These are phyloP conservation scores for Gallinago solitaria DNA, from an alignment of 2,797 vertebrate genomes.

Conservation along the genomic window DNA sequence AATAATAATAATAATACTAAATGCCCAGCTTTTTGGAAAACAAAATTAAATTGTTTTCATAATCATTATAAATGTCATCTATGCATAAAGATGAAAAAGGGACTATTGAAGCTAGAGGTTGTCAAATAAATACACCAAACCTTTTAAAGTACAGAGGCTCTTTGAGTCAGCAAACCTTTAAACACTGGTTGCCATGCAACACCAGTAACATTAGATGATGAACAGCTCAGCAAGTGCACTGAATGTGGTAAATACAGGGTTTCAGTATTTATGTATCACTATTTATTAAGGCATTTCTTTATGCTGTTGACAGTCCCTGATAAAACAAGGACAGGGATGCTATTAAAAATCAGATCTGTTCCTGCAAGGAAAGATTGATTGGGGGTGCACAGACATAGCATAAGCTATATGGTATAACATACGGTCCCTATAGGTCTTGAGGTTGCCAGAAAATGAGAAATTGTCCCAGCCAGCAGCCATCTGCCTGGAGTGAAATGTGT, in stretches of 20 bases:
- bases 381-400: not conserved
- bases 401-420: not conserved
- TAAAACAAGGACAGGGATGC: not conserved
- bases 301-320: not conserved
- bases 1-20: not conserved
- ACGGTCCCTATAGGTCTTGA: not conserved
- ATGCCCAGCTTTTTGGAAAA: not conserved
- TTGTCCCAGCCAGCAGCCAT: not conserved
- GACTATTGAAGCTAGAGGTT: not conserved
- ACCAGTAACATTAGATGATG: not conserved
- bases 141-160: not conserved
- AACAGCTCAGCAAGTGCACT: not conserved
- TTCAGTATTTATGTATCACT: not conserved
- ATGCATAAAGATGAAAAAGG: not conserved
- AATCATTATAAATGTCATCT: not conserved
- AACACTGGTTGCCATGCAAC: slow-evolving; percentile 31
- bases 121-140: slow-evolving; percentile 5
- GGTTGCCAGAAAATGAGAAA: not conserved
- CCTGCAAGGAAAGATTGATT: not conserved
- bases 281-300: slow-evolving; percentile 40
- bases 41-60: not conserved
- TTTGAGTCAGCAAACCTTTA: slow-evolving; percentile 28
- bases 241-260: not conserved
- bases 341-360: not conserved
- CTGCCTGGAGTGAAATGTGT: not conserved